phyloP scores from a whole-genome alignment of 2,113 vertebrate genomes.

The Ptyas mucosa region DNA sequence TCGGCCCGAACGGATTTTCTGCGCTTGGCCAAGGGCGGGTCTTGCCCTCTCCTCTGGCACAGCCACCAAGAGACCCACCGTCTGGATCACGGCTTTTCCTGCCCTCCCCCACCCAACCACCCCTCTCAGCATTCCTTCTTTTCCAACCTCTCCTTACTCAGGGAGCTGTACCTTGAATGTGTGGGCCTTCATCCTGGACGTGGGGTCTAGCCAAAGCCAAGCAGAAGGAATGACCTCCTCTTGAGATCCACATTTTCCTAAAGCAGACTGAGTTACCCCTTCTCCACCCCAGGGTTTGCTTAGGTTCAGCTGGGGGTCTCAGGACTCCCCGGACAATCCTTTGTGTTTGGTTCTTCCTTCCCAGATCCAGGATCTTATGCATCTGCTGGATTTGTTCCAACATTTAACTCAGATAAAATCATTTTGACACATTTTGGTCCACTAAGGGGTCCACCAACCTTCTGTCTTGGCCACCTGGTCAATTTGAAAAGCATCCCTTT shows the following conservation, averaged over 20 bases:
- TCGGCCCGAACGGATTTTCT: too few species aligned
- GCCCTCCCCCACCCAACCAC: too few species aligned
- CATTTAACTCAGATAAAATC: background rate
- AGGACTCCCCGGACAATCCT: background rate
- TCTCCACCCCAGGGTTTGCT: background rate
- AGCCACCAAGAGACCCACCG: background rate
- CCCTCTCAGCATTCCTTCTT: background rate
- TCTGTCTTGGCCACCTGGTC: background rate
- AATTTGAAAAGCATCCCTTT: background rate
- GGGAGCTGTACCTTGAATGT: background rate
- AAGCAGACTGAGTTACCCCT: background rate
- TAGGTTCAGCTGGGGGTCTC: too few species aligned
- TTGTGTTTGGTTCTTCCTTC: background rate
- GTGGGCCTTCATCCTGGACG: background rate
- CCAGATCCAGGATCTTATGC: background rate
- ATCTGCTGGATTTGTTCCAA: background rate
- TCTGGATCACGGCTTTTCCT: background rate
- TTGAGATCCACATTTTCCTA: fast-evolving
- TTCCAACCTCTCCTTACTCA: background rate
- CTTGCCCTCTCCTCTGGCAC: too few species aligned
- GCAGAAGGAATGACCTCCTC: background rate
- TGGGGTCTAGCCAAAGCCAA: background rate
- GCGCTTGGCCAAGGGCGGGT: too few species aligned
- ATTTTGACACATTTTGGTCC: background rate
- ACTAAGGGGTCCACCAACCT: background rate